Base-by-base conservation (phyloP, 2,113 vertebrate genomes). In the Diphyllodes magnificus region DNA sequence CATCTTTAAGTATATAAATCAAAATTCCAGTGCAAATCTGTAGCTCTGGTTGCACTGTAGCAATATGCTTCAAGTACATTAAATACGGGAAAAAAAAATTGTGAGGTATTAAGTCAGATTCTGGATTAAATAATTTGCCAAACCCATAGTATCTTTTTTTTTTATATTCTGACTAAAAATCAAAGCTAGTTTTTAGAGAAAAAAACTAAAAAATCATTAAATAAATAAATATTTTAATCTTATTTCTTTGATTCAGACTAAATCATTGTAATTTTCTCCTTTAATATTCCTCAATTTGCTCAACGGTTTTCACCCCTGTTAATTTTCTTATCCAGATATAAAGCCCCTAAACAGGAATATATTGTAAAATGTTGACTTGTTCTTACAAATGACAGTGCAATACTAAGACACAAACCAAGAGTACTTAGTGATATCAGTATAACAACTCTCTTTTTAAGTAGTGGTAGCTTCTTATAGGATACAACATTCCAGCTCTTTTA, bases 401-500 rank as follows among this genome's bases (percentile, higher is more conserved):
- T 68, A 42, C 3, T 73, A 47, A 59, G 37, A 82, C 19, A 42
- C 25, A 87, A 86, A 76, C 60, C 37, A 78, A 88, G 37, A 28
- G 5, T 63, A 66, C 20, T 49, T 35, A 42, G 21, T 17, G 25
- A 35, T 86, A 56, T 60, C 12, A 57, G 18, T 56, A 27, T 54
- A 90, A 60, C 7, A 66, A 20, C 16, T 69, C n/a, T 56, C n/a
- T 66, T 83, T 84, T 70, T n/a, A 85, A 45, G 44, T n/a, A 84
- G 40, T 57, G 61, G 50, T 86, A 77, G 51, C 37, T 87, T 77
- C 66, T 44, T 68, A 65, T 64, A 86, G 35, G 59, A 82, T 86
- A 82, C 47, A 80, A 59, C 47, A 88, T 95, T 93, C 70, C 50
- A 44, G 25, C 18, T 94, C 92, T 94, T 95, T 92, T 93, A 81